phyloP scores from a whole-genome alignment of 1,140 invertebrate genomes.

The Elysia chlorotica region DNA sequence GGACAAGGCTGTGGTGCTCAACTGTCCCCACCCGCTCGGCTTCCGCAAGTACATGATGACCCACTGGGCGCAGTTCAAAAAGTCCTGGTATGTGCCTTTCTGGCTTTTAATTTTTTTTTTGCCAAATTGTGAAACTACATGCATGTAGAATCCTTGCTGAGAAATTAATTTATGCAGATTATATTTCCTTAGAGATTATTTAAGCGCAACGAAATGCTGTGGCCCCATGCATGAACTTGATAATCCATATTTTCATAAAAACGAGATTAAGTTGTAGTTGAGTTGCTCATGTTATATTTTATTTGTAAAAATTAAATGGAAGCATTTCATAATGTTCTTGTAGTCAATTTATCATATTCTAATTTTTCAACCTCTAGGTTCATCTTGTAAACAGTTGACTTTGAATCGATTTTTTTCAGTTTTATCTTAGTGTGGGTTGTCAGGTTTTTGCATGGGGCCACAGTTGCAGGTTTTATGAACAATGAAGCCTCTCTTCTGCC shows the following conservation, averaged over 20 bases:
- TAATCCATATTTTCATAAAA: not conserved
- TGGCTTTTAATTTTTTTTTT: not conserved
- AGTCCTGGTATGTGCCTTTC: conserved; percentile 9
- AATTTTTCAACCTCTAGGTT: too few relatives aligned
- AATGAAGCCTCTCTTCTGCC: too few relatives aligned
- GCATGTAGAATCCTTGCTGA: not conserved
- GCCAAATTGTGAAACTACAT: not conserved
- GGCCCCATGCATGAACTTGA: not conserved
- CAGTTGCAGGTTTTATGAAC: too few relatives aligned
- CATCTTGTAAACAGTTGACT: too few relatives aligned
- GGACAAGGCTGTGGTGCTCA: conserved; percentile 75
- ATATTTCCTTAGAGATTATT: not conserved
- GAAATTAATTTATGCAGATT: not conserved
- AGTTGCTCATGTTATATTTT: too few relatives aligned
- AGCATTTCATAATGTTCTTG: too few relatives aligned
- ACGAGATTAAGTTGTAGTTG: too few relatives aligned
- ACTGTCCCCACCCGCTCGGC: conserved; percentile 65
- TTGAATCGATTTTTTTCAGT: too few relatives aligned
- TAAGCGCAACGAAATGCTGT: not conserved
- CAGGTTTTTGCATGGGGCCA: too few relatives aligned
- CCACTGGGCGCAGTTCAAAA: not conserved
- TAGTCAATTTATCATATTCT: too few relatives aligned
- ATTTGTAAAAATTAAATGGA: too few relatives aligned
- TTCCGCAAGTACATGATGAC: not conserved
- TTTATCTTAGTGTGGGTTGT: too few relatives aligned